Conservation (phyloP, 2,797 vertebrate genomes). For the Neosalanx taihuensis region DNA sequence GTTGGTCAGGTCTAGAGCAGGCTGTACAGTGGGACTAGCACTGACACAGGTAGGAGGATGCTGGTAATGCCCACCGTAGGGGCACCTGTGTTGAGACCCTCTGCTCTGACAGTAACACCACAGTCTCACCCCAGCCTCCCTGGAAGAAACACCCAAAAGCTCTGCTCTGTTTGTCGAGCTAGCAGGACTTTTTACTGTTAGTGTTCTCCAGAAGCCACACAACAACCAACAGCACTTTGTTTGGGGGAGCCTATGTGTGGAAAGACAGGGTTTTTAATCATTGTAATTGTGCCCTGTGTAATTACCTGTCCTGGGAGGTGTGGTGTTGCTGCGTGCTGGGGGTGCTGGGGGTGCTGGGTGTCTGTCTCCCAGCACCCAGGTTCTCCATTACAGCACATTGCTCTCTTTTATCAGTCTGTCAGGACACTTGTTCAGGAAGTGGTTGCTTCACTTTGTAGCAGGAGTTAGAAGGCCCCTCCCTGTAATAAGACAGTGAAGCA, state of each 20-base stretch:
- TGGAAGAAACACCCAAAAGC: conserved; percentile 57
- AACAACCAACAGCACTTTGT: conserved; percentile 29
- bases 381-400: conserved; percentile 6
- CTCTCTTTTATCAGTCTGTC: neutral
- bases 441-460: conserved; percentile 36
- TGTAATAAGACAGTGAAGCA: conserved; percentile 53
- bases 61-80: conserved; percentile 58
- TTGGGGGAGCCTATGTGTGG: conserved; percentile 36
- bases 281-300: conserved; percentile 53
- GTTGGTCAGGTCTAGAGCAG: conserved; percentile 63
- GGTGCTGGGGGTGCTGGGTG: neutral
- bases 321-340: neutral
- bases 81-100: conserved; percentile 57
- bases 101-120: conserved; percentile 56
- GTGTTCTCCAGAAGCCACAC: conserved; percentile 7
- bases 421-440: conserved; percentile 11
- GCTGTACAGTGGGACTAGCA: conserved; percentile 70
- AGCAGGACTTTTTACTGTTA: neutral
- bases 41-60: conserved; percentile 43
- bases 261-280: conserved; percentile 57
- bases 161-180: neutral
- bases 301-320: conserved; percentile 44
- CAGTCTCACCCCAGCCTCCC: conserved; percentile 29
- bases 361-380: neutral
- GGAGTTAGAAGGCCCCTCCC: conserved; percentile 32